These are phyloP conservation scores for Nomada goodeniana DNA, from an alignment of 2,888 invertebrate species.

Conservation along the genomic window DNA sequence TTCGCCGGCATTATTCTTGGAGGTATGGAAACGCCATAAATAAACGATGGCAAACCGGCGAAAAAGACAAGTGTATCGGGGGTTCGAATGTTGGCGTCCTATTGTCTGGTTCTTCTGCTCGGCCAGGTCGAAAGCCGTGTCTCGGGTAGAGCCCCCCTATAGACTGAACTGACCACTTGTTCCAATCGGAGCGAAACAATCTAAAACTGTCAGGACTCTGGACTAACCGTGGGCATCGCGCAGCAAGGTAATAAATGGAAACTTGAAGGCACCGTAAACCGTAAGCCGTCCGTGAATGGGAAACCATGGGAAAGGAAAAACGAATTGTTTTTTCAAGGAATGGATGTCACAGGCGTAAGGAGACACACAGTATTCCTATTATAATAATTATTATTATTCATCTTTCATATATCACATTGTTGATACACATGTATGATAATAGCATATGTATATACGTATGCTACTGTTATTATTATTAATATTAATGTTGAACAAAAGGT, in stretches of 20 bases:
- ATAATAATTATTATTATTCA: too few relatives aligned
- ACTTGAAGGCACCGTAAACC: conserved; percentile 43
- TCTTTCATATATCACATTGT: too few relatives aligned
- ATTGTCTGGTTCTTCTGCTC: conserved; percentile 74
- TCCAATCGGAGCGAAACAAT: conserved; percentile 63
- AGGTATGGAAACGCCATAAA: conserved; percentile 1
- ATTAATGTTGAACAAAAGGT: background rate
- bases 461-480: too few relatives aligned
- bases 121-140: conserved; percentile 56
- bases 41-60: conserved; percentile 14
- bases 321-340: background rate
- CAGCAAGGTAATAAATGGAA: conserved; percentile 56
- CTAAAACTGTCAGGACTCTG: conserved; percentile 50
- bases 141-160: conserved; percentile 38
- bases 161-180: conserved; percentile 56
- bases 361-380: background rate
- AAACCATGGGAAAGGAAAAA: conserved; percentile 16
- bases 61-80: conserved; percentile 40
- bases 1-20: background rate
- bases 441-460: too few relatives aligned
- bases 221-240: conserved; percentile 18
- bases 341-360: background rate
- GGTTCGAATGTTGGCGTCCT: conserved; percentile 72
- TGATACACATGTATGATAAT: too few relatives aligned
- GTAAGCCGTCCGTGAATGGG: conserved; percentile 7